Evolutionary conservation across 2,113 vertebrate genomes (phyloP), one percentile per base, ranked within the genome.

Genomic region (Gallinago jamesoni): DNA sequence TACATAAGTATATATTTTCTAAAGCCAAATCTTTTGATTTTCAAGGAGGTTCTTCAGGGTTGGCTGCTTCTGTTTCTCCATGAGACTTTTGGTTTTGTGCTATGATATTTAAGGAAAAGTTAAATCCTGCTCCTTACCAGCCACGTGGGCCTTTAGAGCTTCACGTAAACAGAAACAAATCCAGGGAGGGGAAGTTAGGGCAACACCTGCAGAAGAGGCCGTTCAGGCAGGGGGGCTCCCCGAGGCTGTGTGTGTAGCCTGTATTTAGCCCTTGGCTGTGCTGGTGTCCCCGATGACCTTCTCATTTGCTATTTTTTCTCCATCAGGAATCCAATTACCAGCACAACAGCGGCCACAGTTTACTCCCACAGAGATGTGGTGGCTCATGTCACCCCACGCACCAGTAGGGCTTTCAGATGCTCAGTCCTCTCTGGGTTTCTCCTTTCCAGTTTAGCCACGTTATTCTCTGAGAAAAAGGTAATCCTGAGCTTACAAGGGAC

Each of bases 301-400:
- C 74, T 67, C 78, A 10, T 39, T 88, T 78, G 41, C 88, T 94
- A 37, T 59, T 82, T 94, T 82, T 90, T 62, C 59, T 28, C 31
- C 4, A 13, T 14, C 18, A 27, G 56, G 14, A 78, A 93, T 93
- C 67, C 6, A 1, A 83, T 83, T 86, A 82, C 62, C 56, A 37
- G 47, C 62, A 82, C 0, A 0, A 62, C 3, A 3, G 64, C 1
- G 0, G 52, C 57, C 3, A 1, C 2, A 0, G 19, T 55, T 85
- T 91, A 80, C 68, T 84, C 63, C 84, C n/a, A 59, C 3, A 0
- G 70, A 75, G 12, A n/a, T 22, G n/a, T 53, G 56, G 24, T 20
- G 43, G 50, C 50, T 94, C 80, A 7, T 0, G 0, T 63, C 75
- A 76, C 14, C 3, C 57, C 47, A 45, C 1, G 1, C 30, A 25